Base-by-base conservation (phyloP, 2,113 vertebrate species). In the Prionailurus bengalensis region DNA sequence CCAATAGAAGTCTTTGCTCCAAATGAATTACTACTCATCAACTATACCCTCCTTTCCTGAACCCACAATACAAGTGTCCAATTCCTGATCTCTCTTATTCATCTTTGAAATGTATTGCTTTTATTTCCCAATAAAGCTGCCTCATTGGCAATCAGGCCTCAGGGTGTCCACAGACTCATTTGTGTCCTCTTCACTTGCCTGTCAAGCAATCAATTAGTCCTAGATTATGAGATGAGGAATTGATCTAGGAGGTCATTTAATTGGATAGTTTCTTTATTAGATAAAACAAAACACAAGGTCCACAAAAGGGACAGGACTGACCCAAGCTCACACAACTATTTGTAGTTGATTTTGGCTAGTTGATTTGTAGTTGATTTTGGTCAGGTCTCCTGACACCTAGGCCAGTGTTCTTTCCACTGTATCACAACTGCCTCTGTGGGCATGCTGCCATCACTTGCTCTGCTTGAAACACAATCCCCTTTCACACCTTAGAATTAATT, bases 401-500 rank as follows among this genome's bases (percentile, higher is more conserved):
- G 11, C 53, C 12, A 68, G 58, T 82, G 89, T 96, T 93, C 23
- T 89, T 95, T 89, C 45, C 80, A 78, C 17, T 86, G 0, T 42
- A 79, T 92, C 25, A 63, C 63, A 82, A 80, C 39, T 83, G 15
- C 48, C 42, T 83, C 70, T 91, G 12, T 58, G 45, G 73, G 66
- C 70, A 78, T 93, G n/a, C 51, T 95, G 85, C 78, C 39, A 65
- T 95, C 33, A 45, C 63, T 45, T 4, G 8, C 74, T 96, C 23
- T 95, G 39, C 73, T 91, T 53, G 23, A 95, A 96, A 79, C 36
- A 76, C 33, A 79, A 51, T 79, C 61, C 61, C 58, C n/a, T 94
- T 95, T 96, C 80, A 96, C 73, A 92, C 39, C 45, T 91, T 94
- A 89, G 33, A 96, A 65, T 97, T 85, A 95, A 92, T 94, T 74